Conservation (phyloP, 2,888 invertebrate species). For the Emmelina monodactyla region DNA sequence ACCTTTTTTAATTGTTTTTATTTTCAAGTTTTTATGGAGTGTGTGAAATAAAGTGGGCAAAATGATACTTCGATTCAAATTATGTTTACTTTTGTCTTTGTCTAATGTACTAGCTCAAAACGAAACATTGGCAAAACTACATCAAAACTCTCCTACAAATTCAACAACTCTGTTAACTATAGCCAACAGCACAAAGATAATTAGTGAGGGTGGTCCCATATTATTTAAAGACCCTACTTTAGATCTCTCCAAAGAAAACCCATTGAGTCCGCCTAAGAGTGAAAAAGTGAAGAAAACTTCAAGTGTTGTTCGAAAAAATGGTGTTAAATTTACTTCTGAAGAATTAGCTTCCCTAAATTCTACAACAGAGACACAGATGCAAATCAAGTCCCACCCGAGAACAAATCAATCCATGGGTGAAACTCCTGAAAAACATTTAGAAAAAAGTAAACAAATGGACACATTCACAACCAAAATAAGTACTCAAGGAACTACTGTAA, state of each 20-base stretch:
- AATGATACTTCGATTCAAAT: no score
- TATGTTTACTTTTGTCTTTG: no score
- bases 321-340: background rate
- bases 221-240: background rate
- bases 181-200: background rate
- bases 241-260: background rate
- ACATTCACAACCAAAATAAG: constrained; percentile 10
- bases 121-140: background rate
- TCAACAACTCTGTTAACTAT: no score
- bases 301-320: background rate
- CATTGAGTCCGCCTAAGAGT: background rate
- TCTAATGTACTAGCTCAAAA: background rate
- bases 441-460: no score
- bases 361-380: constrained; percentile 3
- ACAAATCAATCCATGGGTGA: background rate
- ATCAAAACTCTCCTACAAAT: no score
- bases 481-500: constrained; percentile 8
- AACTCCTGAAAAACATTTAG: background rate
- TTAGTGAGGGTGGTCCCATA: background rate
- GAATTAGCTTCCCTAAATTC: constrained; percentile 5
- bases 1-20: no score
- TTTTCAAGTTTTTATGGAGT: no score
- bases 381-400: background rate
- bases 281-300: background rate
- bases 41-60: no score